These are phyloP conservation scores for Myiotriccus ornatus DNA, from an alignment of 2,797 vertebrate genomes.

Conservation along the genomic window DNA sequence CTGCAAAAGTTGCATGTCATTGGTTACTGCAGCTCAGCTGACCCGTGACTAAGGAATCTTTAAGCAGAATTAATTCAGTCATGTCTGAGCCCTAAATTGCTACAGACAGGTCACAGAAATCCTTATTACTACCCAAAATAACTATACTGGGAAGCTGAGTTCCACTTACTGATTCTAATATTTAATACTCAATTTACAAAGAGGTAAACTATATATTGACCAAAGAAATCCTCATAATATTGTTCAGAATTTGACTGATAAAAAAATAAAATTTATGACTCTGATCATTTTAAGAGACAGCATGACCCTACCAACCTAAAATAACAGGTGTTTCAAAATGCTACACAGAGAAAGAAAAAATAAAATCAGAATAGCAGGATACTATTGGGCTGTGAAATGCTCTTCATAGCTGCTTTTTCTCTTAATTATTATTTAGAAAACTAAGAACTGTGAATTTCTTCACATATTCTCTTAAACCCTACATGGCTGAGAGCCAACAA, in stretches of 20 bases:
- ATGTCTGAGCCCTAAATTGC: not conserved
- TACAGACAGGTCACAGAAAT: slow-evolving; percentile 29
- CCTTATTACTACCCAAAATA: not conserved
- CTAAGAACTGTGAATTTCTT: not conserved
- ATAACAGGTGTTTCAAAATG: not conserved
- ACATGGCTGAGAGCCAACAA: not conserved
- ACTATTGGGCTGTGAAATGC: not conserved
- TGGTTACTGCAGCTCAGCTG: not conserved
- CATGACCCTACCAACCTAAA: not conserved
- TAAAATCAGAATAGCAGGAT: not conserved
- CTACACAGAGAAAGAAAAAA: not conserved
- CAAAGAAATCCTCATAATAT: not conserved
- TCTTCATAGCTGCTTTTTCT: not conserved
- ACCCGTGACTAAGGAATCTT: not conserved
- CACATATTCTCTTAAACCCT: not conserved
- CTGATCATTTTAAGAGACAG: not conserved
- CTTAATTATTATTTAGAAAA: not conserved
- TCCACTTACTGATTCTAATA: not conserved
- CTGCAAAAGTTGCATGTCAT: not conserved
- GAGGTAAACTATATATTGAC: not conserved
- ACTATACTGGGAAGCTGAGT: not conserved
- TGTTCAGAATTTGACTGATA: slow-evolving; percentile 2
- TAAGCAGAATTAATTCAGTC: slow-evolving; percentile 44
- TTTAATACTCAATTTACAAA: slow-evolving; percentile 3
- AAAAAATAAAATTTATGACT: not conserved